A percentile compares a stretch with the other conserved stretches of the same genome.
Evolutionary conservation across 2,888 invertebrate genomes (phyloP).

Genomic region (Drosophila siamana): DNA sequence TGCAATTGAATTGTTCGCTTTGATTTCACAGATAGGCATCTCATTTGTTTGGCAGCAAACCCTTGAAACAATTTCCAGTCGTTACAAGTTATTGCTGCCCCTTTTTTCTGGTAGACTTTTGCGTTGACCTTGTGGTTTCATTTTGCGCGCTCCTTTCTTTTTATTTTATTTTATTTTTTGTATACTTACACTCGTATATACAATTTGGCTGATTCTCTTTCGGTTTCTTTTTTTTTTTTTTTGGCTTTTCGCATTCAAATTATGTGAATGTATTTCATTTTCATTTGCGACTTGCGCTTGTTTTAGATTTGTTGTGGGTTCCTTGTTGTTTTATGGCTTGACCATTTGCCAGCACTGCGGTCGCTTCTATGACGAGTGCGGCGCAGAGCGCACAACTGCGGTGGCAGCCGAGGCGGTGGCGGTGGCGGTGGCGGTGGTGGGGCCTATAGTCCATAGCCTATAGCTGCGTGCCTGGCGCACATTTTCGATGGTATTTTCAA

Average conservation of each 20-base stretch:
- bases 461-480: slow-evolving; percentile 57
- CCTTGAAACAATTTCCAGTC: slow-evolving; percentile 22
- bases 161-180: slow-evolving; percentile 15
- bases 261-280: slow-evolving; percentile 69
- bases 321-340: slow-evolving; percentile 56
- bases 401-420: too few species aligned
- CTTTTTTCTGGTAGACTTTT: slow-evolving; percentile 15
- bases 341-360: slow-evolving; percentile 62
- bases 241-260: slow-evolving; percentile 57
- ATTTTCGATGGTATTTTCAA: slow-evolving; percentile 58
- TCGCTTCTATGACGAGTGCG: not conserved
- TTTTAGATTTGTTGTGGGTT: slow-evolving; percentile 46
- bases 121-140: slow-evolving; percentile 40
- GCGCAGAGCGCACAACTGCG: too few species aligned
- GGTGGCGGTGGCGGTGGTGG: not conserved
- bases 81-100: slow-evolving; percentile 32
- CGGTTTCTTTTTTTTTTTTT: not conserved
- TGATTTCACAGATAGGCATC: not conserved
- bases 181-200: too few species aligned
- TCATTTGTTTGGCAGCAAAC: not conserved
- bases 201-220: slow-evolving; percentile 1
- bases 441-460: not conserved
- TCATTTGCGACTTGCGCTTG: slow-evolving; percentile 59
- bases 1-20: not conserved
- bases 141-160: slow-evolving; percentile 19